phyloP scores from a whole-genome alignment of 2,113 vertebrate species.

The Paracanthobrama guichenoti region DNA sequence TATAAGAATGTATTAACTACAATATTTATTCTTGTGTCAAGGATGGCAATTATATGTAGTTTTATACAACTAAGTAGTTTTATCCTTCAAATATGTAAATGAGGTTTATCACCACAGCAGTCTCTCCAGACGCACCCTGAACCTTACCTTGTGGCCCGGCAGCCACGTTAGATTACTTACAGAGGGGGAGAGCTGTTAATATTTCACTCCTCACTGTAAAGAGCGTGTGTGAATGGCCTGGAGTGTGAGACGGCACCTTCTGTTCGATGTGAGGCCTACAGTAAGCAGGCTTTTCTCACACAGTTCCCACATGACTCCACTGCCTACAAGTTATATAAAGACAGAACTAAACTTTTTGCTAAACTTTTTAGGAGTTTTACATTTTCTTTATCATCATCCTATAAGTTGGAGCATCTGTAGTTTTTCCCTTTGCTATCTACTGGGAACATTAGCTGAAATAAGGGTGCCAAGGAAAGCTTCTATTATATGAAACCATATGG shows the following conservation, averaged over 20 bases:
- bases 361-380: constrained; percentile 58
- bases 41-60: neutral
- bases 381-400: constrained; percentile 58
- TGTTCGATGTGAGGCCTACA: constrained; percentile 74
- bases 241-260: constrained; percentile 80
- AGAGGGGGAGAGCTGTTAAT: constrained; percentile 74
- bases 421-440: constrained; percentile 61
- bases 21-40: neutral
- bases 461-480: neutral
- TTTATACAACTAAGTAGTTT: constrained; percentile 15
- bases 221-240: constrained; percentile 72
- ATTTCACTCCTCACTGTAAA: constrained; percentile 72
- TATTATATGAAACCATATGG: neutral
- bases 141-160: constrained; percentile 51
- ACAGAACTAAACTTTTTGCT: constrained; percentile 38
- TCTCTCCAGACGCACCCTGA: constrained; percentile 38
- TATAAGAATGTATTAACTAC: neutral
- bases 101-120: constrained; percentile 39
- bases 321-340: constrained; percentile 53
- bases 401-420: constrained; percentile 44
- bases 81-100: constrained; percentile 40
- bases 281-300: constrained; percentile 60
- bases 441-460: constrained; percentile 56
- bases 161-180: constrained; percentile 73
- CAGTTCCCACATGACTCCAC: constrained; percentile 24